Evolutionary conservation across 2,888 invertebrate species (phyloP).

Genomic region (Leptopilina myrica): DNA sequence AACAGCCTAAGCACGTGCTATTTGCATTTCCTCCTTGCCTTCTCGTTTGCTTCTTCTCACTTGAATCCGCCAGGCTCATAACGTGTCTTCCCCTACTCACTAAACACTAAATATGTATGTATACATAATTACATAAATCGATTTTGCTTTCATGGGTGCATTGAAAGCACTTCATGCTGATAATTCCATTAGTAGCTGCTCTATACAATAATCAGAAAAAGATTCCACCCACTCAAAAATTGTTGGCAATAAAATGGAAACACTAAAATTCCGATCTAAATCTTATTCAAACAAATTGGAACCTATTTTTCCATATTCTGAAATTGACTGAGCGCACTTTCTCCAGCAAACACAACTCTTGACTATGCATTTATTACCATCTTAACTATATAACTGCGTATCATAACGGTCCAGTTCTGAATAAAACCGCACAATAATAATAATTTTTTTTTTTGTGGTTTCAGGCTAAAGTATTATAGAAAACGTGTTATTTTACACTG

Average conservation of each 20-base stretch:
- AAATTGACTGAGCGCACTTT: constrained; percentile 15
- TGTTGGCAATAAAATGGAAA: too few relatives aligned
- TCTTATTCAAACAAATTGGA: too few relatives aligned
- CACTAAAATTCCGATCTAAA: too few relatives aligned
- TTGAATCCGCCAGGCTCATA: constrained; percentile 33
- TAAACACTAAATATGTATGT: constrained; percentile 31
- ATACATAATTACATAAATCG: constrained; percentile 9
- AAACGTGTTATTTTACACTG: too few relatives aligned
- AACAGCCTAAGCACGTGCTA: constrained; percentile 58
- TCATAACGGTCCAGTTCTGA: not conserved
- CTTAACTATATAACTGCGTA: constrained; percentile 21
- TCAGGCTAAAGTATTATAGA: too few relatives aligned
- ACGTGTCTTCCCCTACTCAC: constrained; percentile 12
- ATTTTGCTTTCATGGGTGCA: constrained; percentile 36
- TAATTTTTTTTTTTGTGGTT: constrained; percentile 33
- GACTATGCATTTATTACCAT: constrained; percentile 23
- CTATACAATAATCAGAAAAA: not conserved
- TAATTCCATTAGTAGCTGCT: constrained; percentile 25
- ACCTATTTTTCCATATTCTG: not conserved
- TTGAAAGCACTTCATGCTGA: constrained; percentile 1
- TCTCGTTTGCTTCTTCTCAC: constrained; percentile 44
- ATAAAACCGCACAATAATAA: constrained; percentile 51
- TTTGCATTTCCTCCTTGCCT: constrained; percentile 60
- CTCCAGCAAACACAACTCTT: not conserved
- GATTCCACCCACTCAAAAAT: too few relatives aligned